Conservation (phyloP, 2,113 vertebrate genomes). For the Fregetta grallaria region DNA sequence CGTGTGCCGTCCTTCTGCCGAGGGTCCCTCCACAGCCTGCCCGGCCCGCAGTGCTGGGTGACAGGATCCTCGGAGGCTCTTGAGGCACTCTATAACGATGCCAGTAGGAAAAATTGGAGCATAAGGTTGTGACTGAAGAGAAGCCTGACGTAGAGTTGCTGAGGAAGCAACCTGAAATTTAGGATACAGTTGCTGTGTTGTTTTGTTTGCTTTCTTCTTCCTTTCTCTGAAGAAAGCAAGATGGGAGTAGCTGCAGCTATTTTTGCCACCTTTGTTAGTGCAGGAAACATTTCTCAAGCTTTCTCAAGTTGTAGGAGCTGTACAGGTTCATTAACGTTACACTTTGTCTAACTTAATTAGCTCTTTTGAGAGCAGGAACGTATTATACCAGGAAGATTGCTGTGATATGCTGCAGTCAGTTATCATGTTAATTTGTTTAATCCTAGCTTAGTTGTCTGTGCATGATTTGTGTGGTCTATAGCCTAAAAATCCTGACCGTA, state of each 20-base stretch:
- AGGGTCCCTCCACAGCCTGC: not conserved
- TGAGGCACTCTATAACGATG: not conserved
- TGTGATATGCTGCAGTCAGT: not conserved
- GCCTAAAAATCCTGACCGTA: not conserved
- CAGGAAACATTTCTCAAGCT: not conserved
- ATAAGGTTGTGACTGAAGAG: not conserved
- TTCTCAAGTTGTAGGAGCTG: not conserved
- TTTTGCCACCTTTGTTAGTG: not conserved
- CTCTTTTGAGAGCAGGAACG: not conserved
- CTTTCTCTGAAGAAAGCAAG: not conserved
- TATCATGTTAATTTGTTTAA: not conserved
- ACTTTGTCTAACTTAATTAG: not conserved
- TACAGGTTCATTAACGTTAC: not conserved
- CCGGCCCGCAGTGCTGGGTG: not conserved
- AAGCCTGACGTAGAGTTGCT: not conserved
- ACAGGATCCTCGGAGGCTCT: too few relatives aligned
- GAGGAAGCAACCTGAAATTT: not conserved
- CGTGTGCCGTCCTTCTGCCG: rapidly evolving
- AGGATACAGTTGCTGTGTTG: not conserved
- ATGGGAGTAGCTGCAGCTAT: not conserved
- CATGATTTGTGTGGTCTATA: not conserved
- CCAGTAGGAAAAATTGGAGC: not conserved
- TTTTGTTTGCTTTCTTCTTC: not conserved
- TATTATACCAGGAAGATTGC: not conserved
- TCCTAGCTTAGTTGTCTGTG: not conserved